Evolutionary conservation across 2,888 invertebrate genomes (phyloP).

Genomic region (Meloe dianella): DNA sequence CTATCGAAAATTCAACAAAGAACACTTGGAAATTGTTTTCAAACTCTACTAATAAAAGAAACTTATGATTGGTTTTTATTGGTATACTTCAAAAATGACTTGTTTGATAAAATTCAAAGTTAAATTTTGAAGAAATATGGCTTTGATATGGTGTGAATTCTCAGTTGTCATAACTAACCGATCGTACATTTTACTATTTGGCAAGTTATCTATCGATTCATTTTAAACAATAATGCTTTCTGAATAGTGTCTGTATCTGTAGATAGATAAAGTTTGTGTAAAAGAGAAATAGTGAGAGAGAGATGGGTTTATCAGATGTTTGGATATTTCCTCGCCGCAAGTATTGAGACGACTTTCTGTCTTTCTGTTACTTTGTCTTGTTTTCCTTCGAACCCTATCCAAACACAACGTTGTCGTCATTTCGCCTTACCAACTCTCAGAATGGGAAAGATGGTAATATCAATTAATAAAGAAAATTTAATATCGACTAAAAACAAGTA

Average conservation of each 20-base stretch:
- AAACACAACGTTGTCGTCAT: not conserved
- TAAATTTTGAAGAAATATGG: conserved; percentile 45
- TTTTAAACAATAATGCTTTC: conserved; percentile 29
- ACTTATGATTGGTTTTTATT: not conserved
- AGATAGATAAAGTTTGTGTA: not conserved
- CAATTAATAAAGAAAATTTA: not conserved
- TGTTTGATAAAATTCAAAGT: not conserved
- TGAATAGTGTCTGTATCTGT: conserved; percentile 8
- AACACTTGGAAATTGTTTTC: not conserved
- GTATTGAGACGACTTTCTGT: conserved; percentile 22
- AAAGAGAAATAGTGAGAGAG: conserved; percentile 12
- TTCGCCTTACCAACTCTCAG: not conserved
- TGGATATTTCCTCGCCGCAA: conserved; percentile 24
- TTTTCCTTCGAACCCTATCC: conserved; percentile 18
- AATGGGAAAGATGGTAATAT: not conserved
- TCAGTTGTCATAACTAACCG: conserved; percentile 25
- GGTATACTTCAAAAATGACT: not conserved
- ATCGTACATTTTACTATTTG: conserved; percentile 29
- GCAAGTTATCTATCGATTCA: conserved; percentile 24
- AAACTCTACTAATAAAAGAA: not conserved
- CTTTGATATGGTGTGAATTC: conserved; percentile 32
- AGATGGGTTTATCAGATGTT: conserved; percentile 25
- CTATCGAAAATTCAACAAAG: not conserved
- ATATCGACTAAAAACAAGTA: not conserved
- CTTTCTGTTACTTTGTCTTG: conserved; percentile 22